phyloP scores from a whole-genome alignment of 1,140 invertebrate species.

The Ceratina calcarata region DNA sequence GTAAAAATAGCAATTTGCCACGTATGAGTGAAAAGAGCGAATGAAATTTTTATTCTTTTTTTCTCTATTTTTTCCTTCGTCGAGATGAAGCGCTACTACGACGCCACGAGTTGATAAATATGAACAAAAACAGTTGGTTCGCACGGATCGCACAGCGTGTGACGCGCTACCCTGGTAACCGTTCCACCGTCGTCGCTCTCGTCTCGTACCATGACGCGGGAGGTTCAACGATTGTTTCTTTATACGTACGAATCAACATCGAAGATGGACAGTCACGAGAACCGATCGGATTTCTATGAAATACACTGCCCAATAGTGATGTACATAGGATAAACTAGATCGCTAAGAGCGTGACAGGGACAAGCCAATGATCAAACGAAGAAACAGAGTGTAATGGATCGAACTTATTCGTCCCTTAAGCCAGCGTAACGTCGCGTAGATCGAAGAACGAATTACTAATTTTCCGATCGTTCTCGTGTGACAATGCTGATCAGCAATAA shows the following conservation, averaged over 20 bases:
- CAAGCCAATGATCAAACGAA: not conserved
- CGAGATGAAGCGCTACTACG: not conserved
- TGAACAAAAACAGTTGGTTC: not conserved
- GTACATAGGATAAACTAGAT: not conserved
- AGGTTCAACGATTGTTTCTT: slow-evolving; percentile 36
- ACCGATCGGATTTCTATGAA: not conserved
- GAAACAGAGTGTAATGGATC: not conserved
- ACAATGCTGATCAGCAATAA: slow-evolving; percentile 1
- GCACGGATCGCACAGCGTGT: not conserved
- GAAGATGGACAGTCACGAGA: not conserved
- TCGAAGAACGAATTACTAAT: not conserved
- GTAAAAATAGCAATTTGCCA: slow-evolving; percentile 45
- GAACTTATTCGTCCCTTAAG: not conserved
- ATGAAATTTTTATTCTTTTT: slow-evolving; percentile 12
- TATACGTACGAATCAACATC: slow-evolving; percentile 19
- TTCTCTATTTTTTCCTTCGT: not conserved
- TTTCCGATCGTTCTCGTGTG: not conserved
- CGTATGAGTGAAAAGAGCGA: slow-evolving; percentile 45
- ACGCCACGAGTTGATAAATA: not conserved
- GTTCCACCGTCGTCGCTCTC: slow-evolving; percentile 40
- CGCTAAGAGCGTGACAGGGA: not conserved
- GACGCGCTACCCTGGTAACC: slow-evolving; percentile 13
- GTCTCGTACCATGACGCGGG: slow-evolving; percentile 46
- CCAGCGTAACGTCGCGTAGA: not conserved
- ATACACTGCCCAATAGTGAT: not conserved